These are phyloP conservation scores for Athalia rosae DNA, from an alignment of 2,888 invertebrate species.

Conservation along the genomic window DNA sequence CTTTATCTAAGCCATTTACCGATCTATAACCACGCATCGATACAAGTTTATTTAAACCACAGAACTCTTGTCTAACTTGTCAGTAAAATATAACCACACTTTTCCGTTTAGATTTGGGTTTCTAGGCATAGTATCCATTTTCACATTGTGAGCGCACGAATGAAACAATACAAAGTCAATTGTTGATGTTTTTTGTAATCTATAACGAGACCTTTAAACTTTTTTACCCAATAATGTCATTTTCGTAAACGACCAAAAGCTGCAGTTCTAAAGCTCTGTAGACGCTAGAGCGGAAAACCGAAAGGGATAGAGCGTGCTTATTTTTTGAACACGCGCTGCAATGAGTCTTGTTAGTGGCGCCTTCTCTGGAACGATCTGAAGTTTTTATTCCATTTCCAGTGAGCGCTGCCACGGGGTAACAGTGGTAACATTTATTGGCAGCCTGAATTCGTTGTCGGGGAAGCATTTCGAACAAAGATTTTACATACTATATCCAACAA, in stretches of 20 bases:
- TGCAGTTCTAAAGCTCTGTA: slow-evolving; percentile 15
- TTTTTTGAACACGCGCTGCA: slow-evolving; percentile 28
- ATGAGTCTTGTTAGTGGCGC: neutral
- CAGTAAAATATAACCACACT: slow-evolving; percentile 35
- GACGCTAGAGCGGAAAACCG: slow-evolving; percentile 6
- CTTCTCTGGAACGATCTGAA: neutral
- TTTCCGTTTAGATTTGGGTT: slow-evolving; percentile 10
- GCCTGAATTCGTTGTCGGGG: too few relatives aligned
- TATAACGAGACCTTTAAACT: neutral
- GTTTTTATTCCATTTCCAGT: too few relatives aligned
- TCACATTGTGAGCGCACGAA: slow-evolving; percentile 15
- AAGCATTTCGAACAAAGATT: too few relatives aligned
- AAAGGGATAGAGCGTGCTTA: neutral
- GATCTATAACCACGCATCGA: neutral
- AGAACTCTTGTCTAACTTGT: neutral
- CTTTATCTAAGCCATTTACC: neutral
- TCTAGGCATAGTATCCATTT: neutral
- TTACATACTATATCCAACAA: too few relatives aligned
- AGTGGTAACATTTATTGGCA: too few relatives aligned
- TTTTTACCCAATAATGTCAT: slow-evolving; percentile 32
- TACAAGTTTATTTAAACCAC: slow-evolving; percentile 2
- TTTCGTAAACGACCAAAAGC: slow-evolving; percentile 26
- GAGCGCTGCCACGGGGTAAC: too few relatives aligned
- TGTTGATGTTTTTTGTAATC: neutral
- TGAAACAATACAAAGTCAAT: neutral